A percentile compares a stretch with the other conserved stretches of the same genome.
Evolutionary conservation across 2,113 vertebrate genomes (phyloP).

Genomic region (Misgurnus mizolepis): DNA sequence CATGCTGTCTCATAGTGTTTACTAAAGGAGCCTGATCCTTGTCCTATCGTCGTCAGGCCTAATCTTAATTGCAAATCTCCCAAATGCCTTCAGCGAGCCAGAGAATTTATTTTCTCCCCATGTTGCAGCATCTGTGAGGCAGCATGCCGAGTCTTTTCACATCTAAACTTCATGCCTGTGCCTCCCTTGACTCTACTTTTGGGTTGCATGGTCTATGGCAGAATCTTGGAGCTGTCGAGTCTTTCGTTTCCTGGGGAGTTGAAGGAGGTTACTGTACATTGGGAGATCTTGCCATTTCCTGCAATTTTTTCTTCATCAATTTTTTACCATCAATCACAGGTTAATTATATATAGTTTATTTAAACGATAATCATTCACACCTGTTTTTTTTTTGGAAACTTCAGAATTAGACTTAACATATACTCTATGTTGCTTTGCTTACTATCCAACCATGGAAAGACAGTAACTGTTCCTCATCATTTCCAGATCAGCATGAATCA

Average conservation of each 20-base stretch:
- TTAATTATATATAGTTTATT: conserved; percentile 9
- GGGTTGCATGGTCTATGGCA: conserved; percentile 31
- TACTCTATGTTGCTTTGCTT: neutral
- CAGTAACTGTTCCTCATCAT: neutral
- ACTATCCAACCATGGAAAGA: neutral
- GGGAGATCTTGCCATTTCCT: conserved; percentile 20
- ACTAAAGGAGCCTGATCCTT: conserved; percentile 40
- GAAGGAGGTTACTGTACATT: conserved; percentile 14
- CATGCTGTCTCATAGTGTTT: conserved; percentile 25
- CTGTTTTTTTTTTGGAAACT: conserved; percentile 9
- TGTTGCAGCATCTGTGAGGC: conserved; percentile 53
- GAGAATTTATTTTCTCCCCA: conserved; percentile 23
- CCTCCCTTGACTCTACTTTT: conserved; percentile 22
- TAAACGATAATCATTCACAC: conserved; percentile 15
- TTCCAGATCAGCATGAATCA: neutral
- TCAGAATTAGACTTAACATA: neutral
- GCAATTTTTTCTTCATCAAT: neutral
- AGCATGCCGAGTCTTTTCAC: conserved; percentile 47
- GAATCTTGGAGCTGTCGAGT: conserved; percentile 29
- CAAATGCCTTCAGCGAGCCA: conserved; percentile 49
- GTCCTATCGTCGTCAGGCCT: conserved; percentile 36
- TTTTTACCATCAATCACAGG: conserved; percentile 13
- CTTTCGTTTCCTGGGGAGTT: conserved; percentile 28
- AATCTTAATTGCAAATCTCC: conserved; percentile 55
- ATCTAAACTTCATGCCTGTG: conserved; percentile 27